Percentiles rank a stretch among this genome's conserved stretches.
These are phyloP conservation scores for Parotocinclus haroldoi DNA, from an alignment of 2,797 vertebrate genomes.

Conservation along the genomic window DNA sequence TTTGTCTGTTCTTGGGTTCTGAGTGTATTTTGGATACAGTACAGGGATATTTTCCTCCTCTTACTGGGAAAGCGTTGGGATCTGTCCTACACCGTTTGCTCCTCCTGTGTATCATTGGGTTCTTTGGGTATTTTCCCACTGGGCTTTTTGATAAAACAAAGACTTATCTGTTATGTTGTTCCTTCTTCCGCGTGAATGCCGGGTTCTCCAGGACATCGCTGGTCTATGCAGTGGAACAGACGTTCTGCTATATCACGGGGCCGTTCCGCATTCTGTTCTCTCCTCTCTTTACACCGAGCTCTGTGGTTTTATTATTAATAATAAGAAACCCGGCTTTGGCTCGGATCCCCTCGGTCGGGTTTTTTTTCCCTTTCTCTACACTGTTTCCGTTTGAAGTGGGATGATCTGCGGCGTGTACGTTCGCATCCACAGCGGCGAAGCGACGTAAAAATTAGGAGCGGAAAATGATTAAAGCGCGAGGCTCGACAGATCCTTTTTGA, in stretches of 20 bases:
- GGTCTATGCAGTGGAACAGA: neutral
- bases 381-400: neutral
- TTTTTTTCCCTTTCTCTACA: no score
- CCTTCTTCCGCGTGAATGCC: neutral
- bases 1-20: no score
- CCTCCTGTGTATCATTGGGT: neutral
- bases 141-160: neutral
- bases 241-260: neutral
- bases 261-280: neutral
- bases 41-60: no score
- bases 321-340: slow-evolving; percentile 7
- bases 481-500: neutral
- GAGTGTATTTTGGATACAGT: no score
- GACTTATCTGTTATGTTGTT: neutral
- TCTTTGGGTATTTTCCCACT: neutral
- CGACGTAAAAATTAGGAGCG: slow-evolving; percentile 28
- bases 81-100: no score
- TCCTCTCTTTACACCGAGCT: neutral
- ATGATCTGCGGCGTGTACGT: neutral
- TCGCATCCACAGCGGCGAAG: slow-evolving; percentile 1
- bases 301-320: neutral
- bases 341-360: neutral
- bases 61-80: neutral
- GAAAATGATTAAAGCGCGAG: slow-evolving; percentile 23
- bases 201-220: neutral